Evolutionary conservation across 2,888 invertebrate species (phyloP).

Genomic region (Drosophila paramelanica): DNA sequence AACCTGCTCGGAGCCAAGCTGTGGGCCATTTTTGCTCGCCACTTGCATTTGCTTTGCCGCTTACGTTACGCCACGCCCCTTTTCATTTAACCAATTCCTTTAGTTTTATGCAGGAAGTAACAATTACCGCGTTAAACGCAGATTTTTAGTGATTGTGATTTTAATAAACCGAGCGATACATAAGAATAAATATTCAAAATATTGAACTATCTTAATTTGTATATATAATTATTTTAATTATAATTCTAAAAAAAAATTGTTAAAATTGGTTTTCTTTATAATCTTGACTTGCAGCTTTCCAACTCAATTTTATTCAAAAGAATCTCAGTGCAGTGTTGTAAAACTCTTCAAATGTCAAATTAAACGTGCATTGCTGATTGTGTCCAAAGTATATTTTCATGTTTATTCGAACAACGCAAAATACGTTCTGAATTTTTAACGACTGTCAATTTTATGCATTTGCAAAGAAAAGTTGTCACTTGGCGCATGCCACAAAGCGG

Average conservation of each 20-base stretch:
- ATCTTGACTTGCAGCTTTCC: no score
- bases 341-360: not conserved
- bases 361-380: no score
- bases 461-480: constrained; percentile 17
- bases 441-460: constrained; percentile 21
- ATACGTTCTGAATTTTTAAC: not conserved
- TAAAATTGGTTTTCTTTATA: no score
- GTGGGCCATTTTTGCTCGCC: not conserved
- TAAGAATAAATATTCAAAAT: no score
- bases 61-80: constrained; percentile 26
- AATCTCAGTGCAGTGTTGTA: not conserved
- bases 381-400: no score
- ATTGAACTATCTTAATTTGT: no score
- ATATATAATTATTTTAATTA: no score
- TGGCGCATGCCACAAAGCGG: no score
- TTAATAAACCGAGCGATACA: no score
- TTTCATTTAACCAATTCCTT: constrained; percentile 50
- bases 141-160: constrained; percentile 16
- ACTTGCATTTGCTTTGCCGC: constrained; percentile 10
- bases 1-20: constrained; percentile 48
- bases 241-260: no score
- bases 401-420: not conserved
- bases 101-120: constrained; percentile 65
- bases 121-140: constrained; percentile 65
- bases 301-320: no score